A percentile compares a stretch with the other conserved stretches of the same genome.
Conservation (phyloP, 2,888 invertebrate species). For the Tachina fera region DNA sequence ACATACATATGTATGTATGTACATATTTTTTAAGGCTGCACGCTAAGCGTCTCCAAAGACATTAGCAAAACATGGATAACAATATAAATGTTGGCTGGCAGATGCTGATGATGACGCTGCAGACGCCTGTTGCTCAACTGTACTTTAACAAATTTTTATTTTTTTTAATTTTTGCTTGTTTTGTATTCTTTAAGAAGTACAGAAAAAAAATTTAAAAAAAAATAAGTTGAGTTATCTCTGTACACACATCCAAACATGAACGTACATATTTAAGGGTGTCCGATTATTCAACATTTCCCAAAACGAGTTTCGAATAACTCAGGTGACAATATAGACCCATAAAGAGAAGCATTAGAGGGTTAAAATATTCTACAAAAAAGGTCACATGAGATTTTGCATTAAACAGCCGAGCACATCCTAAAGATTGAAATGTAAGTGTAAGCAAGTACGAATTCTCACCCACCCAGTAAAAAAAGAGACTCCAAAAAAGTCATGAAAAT, state of each 20-base stretch:
- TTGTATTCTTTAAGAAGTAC: constrained; percentile 36
- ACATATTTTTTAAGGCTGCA: constrained; percentile 9
- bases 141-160: constrained; percentile 48
- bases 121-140: constrained; percentile 71
- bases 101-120: constrained; percentile 54
- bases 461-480: too few species aligned
- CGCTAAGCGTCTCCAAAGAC: constrained; percentile 2
- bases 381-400: too few species aligned
- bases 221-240: constrained; percentile 12
- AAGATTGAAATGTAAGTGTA: too few species aligned
- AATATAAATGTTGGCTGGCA: constrained; percentile 44
- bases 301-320: background rate
- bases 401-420: too few species aligned
- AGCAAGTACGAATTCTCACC: too few species aligned
- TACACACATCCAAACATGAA: constrained; percentile 11
- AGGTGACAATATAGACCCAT: background rate
- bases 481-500: too few species aligned
- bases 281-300: constrained; percentile 11
- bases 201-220: constrained; percentile 34
- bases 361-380: too few species aligned
- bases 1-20: too few species aligned
- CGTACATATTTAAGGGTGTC: background rate
- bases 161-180: constrained; percentile 37
- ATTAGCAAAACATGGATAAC: constrained; percentile 16
- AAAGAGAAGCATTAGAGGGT: too few species aligned